Conservation (phyloP, 2,113 vertebrate species). For the Seriola quinqueradiata region DNA sequence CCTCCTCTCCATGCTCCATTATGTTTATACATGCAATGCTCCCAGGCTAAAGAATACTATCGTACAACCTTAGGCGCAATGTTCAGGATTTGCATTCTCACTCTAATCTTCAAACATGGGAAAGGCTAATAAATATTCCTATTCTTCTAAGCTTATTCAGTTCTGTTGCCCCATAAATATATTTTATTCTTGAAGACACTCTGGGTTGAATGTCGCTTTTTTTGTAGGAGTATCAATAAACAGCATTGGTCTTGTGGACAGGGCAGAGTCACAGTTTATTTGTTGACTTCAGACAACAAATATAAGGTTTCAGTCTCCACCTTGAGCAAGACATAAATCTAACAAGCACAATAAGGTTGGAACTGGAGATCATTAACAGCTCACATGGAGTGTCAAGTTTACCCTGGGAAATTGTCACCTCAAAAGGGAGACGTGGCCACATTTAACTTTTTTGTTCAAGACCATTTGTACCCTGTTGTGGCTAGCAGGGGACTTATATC, state of each 20-base stretch:
- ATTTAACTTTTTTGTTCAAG: conserved; percentile 20
- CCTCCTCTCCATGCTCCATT: conserved; percentile 37
- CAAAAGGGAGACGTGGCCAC: conserved; percentile 30
- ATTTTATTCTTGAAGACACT: conserved; percentile 37
- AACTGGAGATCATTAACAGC: conserved; percentile 48
- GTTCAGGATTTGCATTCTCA: conserved; percentile 41
- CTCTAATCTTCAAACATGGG: conserved; percentile 48
- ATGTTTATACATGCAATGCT: conserved; percentile 49
- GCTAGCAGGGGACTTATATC: conserved; percentile 63
- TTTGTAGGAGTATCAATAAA: conserved; percentile 45
- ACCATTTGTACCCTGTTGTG: conserved; percentile 45
- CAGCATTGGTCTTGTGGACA: conserved; percentile 47
- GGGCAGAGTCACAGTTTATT: conserved; percentile 64
- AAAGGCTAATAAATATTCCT: conserved; percentile 50
- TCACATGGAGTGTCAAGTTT: conserved; percentile 27
- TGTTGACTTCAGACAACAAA: conserved; percentile 50
- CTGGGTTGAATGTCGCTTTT: conserved; percentile 27
- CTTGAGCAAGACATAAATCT: conserved; percentile 59
- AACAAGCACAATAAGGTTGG: conserved; percentile 50
- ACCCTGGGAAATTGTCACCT: conserved; percentile 49
- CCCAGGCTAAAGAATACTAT: conserved; percentile 39
- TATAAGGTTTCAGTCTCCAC: conserved; percentile 39
- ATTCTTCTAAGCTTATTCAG: neutral
- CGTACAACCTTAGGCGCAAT: conserved; percentile 21
- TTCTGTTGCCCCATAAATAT: conserved; percentile 2